phyloP scores from a whole-genome alignment of 2,888 invertebrate genomes.

The Coelopa pilipes region DNA sequence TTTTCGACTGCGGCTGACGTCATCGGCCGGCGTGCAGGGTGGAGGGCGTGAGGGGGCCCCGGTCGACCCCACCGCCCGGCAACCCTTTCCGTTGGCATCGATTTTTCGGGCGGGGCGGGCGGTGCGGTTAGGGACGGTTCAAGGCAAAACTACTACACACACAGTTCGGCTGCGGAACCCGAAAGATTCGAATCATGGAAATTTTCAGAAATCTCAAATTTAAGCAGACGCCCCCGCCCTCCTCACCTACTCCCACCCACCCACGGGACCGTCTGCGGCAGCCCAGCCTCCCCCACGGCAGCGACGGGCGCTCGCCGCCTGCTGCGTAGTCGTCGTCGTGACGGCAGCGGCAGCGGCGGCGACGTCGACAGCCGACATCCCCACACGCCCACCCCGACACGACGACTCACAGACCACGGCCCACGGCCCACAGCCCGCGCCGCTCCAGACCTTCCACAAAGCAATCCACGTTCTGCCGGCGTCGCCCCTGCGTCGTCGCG shows the following conservation, averaged over 20 bases:
- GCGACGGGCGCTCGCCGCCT: neutral
- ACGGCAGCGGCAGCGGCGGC: too few species aligned
- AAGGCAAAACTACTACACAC: too few species aligned
- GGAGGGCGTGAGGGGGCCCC: too few species aligned
- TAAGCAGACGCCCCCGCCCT: neutral
- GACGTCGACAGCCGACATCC: neutral
- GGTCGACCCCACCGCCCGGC: too few species aligned
- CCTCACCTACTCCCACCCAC: neutral
- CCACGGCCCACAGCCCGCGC: neutral
- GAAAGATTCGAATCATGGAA: neutral
- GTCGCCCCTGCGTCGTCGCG: too few species aligned
- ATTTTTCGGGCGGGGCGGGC: too few species aligned
- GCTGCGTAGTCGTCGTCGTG: neutral
- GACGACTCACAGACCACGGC: neutral
- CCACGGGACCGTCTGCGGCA: neutral
- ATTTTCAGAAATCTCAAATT: neutral
- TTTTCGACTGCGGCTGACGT: too few species aligned
- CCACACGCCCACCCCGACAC: neutral
- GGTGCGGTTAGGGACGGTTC: too few species aligned
- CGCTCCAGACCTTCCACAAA: neutral
- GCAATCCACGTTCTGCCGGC: slow-evolving; percentile 1
- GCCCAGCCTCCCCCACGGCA: neutral
- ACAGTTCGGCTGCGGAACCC: too few species aligned
- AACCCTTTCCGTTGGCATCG: too few species aligned
- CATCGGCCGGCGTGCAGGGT: too few species aligned